These are phyloP conservation scores for Condylostylus longicornis DNA, from an alignment of 1,140 invertebrate genomes.

Conservation along the genomic window DNA sequence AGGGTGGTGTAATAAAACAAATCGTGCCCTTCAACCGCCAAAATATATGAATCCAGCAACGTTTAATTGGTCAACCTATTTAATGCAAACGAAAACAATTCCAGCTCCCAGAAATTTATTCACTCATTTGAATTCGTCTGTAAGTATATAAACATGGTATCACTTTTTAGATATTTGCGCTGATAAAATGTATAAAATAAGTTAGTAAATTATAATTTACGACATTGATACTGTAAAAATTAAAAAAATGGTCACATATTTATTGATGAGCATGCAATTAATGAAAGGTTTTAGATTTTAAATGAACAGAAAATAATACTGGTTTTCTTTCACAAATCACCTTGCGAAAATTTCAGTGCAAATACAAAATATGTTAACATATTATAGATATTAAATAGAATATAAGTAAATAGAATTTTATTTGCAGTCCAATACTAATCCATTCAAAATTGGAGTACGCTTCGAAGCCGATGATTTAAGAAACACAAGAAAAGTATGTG, in stretches of 20 bases:
- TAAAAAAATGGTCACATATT: too few species aligned
- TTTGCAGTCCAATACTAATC: constrained; percentile 35
- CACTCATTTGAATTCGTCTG: constrained; percentile 34
- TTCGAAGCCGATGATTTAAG: constrained; percentile 88
- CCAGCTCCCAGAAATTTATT: constrained; percentile 70
- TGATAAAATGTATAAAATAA: too few species aligned
- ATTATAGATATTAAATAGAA: too few species aligned
- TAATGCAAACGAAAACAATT: constrained; percentile 57
- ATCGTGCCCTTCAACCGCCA: constrained; percentile 57
- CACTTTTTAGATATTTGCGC: too few species aligned
- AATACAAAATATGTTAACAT: too few species aligned
- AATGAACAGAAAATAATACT: too few species aligned
- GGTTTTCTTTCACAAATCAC: too few species aligned
- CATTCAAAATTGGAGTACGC: constrained; percentile 80
- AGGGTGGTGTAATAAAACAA: constrained; percentile 82
- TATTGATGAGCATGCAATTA: too few species aligned
- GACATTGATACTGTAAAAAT: not conserved
- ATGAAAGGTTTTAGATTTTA: too few species aligned
- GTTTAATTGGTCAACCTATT: constrained; percentile 76
- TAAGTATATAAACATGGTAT: constrained; percentile 16
- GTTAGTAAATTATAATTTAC: too few species aligned
- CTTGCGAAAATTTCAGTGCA: too few species aligned
- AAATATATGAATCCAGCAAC: constrained; percentile 43
- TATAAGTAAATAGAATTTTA: too few species aligned
- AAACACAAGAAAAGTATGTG: constrained; percentile 70